Conservation (phyloP, 2,888 invertebrate genomes). For the Cantharis rustica region DNA sequence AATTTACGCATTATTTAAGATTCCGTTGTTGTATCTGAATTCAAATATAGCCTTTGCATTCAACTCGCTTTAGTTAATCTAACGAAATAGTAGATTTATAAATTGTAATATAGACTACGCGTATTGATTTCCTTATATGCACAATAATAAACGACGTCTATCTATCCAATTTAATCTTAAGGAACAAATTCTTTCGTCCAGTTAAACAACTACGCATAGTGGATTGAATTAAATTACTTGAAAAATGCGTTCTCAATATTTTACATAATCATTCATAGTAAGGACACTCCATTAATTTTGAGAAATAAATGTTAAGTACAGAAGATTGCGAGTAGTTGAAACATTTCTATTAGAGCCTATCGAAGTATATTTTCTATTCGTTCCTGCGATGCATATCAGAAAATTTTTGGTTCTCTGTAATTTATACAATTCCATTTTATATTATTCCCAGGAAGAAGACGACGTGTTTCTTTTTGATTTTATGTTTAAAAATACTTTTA, state of each 20-base stretch:
- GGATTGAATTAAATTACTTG: background rate
- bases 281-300: background rate
- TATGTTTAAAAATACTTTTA: background rate
- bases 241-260: background rate
- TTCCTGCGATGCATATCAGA: background rate
- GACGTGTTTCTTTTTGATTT: background rate
- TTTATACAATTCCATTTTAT: background rate
- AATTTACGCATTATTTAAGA: background rate
- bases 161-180: background rate
- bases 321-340: background rate
- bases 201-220: background rate
- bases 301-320: background rate
- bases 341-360: background rate
- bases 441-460: background rate
- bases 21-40: background rate
- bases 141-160: background rate
- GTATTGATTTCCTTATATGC: background rate
- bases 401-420: background rate
- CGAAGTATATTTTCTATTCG: background rate
- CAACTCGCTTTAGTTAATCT: background rate
- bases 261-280: background rate
- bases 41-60: background rate
- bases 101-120: background rate
- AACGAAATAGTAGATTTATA: background rate
- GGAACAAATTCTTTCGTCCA: background rate